Evolutionary conservation across 2,113 vertebrate species (phyloP), one percentile per base, ranked within the genome.

Genomic region (Pomatostomus ruficeps): DNA sequence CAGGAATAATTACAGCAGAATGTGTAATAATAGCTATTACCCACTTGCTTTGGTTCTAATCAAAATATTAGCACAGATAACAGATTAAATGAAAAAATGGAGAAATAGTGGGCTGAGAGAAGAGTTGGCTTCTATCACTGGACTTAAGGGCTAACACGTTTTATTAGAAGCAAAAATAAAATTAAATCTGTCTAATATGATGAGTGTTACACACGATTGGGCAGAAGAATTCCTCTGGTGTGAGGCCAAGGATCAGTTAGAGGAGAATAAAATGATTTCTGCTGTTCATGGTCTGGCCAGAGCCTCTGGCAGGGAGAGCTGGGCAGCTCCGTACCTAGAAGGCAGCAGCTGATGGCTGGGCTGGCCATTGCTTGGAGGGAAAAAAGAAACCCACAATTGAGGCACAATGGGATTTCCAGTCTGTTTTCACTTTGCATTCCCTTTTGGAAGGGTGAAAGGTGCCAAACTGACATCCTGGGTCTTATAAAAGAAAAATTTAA

Each of bases 381-480:
- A 67, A 81, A 52, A 86, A 59, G 40, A 66, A 72, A 28, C 31
- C 12, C 58, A 74, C 8, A 16, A 8, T 8, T 10, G 22, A 67
- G 33, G 18, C 38, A 46, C 26, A 52, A 31, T 43, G 55, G 40
- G 11, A 38, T 33, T 57, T 57, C 13, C 17, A 8, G 16, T 33
- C 23, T 58, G 9, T 36, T 86, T 77, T 38, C 25, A 23, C 13
- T 11, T 11, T n/a, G 6, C 9, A 2, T 35, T 35, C 25, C 12
- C 17, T 72, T 72, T 55, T 40, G 52, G 62, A 63, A 72, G 11
- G n/a, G 23, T 73, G 33, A 43, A 81, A 68, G 7, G 55, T 22
- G 14, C 14, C 8, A 16, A 5, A 3, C 1, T 58, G 58, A n/a
- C 3, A 11, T 15, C 29, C 23, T 76, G 35, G 1, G 2, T 38